Base-by-base conservation (phyloP, 2,113 vertebrate species). In the Chiloscyllium plagiosum region DNA sequence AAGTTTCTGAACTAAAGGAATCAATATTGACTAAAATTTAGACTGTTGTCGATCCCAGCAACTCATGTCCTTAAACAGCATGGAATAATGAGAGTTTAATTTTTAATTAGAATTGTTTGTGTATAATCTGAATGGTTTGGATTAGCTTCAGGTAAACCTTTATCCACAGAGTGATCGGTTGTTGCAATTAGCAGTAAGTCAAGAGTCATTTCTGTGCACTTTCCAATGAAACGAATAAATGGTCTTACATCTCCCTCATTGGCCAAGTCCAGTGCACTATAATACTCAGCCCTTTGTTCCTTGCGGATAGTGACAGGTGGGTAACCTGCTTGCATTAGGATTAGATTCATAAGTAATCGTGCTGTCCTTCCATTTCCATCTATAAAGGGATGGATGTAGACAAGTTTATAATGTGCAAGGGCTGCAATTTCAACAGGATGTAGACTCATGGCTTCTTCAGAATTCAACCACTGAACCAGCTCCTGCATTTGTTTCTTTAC, bases 141-240 rank as follows among this genome's bases (percentile, higher is more conserved):
- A 0, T 97, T 97, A 0, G 98, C 97, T 80, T 97, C 99, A 0
- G 99, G 99, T 96, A 99, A 97, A 0, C 98, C 99, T 90, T 96
- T 96, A 70, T 96, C 95, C 94, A 99, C 99, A 0, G 99, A 97
- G 19, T 98, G 97, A 96, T 99, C 99, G 0, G 98, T 98, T 17
- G 99, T 99, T 95, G 99, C 99, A 1, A 99, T 98, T 80, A 99
- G 98, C 97, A 99, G 95, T 0, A 98, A 99, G 97, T 99, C 99
- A 96, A 99, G 97, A 0, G 99, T 99, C 3, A 98, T 98, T 97
- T 99, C 99, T 0, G 99, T 97, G 52, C 99, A 99, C 97, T 99
- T 98, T 69, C 99, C 99, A 0, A 99, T 99, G 66, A 99, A 99
- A 68, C 99, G 98, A 86, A 99, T 99, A 97, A 99, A 99, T 0